phyloP scores from a whole-genome alignment of 2,113 vertebrate genomes.

The Sphyrna mokarran region DNA sequence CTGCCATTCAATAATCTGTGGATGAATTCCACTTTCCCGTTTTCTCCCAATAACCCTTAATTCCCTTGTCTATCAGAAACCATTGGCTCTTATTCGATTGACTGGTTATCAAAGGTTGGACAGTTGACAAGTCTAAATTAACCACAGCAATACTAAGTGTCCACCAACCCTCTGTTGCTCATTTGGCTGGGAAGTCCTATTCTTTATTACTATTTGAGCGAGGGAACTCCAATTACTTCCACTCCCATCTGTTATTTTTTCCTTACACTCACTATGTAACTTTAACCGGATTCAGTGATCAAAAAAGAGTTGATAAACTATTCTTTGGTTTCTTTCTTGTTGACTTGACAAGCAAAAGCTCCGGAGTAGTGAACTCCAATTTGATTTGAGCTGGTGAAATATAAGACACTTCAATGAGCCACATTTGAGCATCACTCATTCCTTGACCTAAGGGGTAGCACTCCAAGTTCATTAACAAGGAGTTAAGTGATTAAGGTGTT shows the following conservation, averaged over 20 bases:
- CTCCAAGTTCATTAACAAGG: not conserved
- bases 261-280: not conserved
- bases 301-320: not conserved
- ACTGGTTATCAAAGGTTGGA: not conserved
- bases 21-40: too few species aligned
- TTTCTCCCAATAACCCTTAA: too few species aligned
- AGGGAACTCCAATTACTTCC: too few species aligned
- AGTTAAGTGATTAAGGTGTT: not conserved
- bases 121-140: not conserved
- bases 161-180: not conserved
- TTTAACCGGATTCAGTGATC: not conserved
- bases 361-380: not conserved
- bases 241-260: not conserved
- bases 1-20: too few species aligned
- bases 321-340: not conserved
- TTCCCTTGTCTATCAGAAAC: too few species aligned
- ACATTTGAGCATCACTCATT: not conserved
- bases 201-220: too few species aligned
- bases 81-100: not conserved
- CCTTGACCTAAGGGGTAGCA: not conserved
- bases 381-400: not conserved
- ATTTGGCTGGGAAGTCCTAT: too few species aligned
- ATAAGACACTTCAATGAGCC: not conserved
- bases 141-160: not conserved
- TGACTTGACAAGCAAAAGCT: not conserved